Evolutionary conservation across 2,888 invertebrate genomes (phyloP), one percentile per base, ranked within the genome.

Genomic region (Oasisia sp.): DNA sequence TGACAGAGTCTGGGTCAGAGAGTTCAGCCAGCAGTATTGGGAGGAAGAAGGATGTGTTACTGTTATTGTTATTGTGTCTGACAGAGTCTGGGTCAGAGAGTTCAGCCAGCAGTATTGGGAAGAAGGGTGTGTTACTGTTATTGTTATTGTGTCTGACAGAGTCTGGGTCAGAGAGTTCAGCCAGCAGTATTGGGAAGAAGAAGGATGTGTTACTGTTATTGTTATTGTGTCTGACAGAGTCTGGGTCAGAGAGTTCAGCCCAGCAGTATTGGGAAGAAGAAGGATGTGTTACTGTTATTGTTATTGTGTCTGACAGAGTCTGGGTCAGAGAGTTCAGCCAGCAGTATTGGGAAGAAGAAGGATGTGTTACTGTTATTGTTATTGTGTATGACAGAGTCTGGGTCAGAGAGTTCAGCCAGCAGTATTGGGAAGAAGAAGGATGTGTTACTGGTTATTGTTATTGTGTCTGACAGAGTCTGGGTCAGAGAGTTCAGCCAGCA

Each of bases 11-110:
- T 1, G 58, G 56, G 3, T 92, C 92, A 14, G 91, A 92, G 14
- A 91, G 56, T 32, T 92, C 92, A 27, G 92, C 45, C 3, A 45
- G 32, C 9, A 91, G 74, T 32, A 91, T 92, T 44, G 74, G 50
- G 32, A 92, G 91, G 91, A 91, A 92, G 89, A 45, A 74, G 32
- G 44, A 92, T n/a, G n/a, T n/a, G n/a, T n/a, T n/a, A n/a, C n/a
- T n/a, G n/a, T n/a, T 38, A 38, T 38, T 38, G 38, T 38, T 74
- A 74, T 74, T 74, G 19, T n/a, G n/a, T 74, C 2, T 7, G 7
- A 74, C 92, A 92, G 92, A 92, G 44, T 89, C 91, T 1, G 58
- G 56, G 3, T 92, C 92, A 14, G 91, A 92, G 14, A 91, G 56
- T 32, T 92, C 92, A 27, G 92, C 45, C 3, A 45, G 32, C 9